These are phyloP conservation scores for Musca vetustissima DNA, from an alignment of 1,140 invertebrate species.

Conservation along the genomic window DNA sequence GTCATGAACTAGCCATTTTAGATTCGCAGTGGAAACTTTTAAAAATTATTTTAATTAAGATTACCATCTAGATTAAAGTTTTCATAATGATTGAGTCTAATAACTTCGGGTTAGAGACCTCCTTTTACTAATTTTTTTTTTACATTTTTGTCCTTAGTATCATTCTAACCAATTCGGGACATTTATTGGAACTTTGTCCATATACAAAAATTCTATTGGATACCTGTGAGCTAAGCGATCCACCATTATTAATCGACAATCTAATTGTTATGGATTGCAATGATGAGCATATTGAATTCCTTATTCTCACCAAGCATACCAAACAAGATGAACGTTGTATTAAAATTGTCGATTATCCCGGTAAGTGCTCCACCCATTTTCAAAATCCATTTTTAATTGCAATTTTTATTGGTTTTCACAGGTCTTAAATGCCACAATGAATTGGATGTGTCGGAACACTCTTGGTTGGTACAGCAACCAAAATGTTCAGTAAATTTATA, in stretches of 20 bases:
- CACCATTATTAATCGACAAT: slow-evolving; percentile 42
- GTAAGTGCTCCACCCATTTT: slow-evolving; percentile 31
- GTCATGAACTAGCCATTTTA: too few species aligned
- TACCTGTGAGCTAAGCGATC: neutral
- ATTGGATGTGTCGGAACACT: slow-evolving; percentile 39
- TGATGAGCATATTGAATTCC: slow-evolving; percentile 45
- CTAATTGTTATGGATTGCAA: slow-evolving; percentile 45
- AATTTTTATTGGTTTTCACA: slow-evolving; percentile 25
- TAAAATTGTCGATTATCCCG: slow-evolving; percentile 50
- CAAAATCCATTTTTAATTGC: neutral
- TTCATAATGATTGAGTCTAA: too few species aligned
- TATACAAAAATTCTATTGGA: slow-evolving; percentile 32
- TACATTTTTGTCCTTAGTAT: slow-evolving; percentile 31
- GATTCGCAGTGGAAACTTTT: too few species aligned
- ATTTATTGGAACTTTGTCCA: slow-evolving; percentile 48
- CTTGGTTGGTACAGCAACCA: slow-evolving; percentile 49
- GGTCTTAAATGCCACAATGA: slow-evolving; percentile 49
- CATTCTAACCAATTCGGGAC: slow-evolving; percentile 42
- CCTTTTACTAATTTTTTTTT: neutral
- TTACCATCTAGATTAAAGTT: too few species aligned
- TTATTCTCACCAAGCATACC: slow-evolving; percentile 40
- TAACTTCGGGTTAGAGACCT: too few species aligned
- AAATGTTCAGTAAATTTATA: slow-evolving; percentile 52
- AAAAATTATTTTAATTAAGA: too few species aligned
- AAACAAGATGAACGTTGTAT: slow-evolving; percentile 33